Evolutionary conservation across 1,140 invertebrate genomes (phyloP).

Genomic region (Acromyrmex heyeri): DNA sequence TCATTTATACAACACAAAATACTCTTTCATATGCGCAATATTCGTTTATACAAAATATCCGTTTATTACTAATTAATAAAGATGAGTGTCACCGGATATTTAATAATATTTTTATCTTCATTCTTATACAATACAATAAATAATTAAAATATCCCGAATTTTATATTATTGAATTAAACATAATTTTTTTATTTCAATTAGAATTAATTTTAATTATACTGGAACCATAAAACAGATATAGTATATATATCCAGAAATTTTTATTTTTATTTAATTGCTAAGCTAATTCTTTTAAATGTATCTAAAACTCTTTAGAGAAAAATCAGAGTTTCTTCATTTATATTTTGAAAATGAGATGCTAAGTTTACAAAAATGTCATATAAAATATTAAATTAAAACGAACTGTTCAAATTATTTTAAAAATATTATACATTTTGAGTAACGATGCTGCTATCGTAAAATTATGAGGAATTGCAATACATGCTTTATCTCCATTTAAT

Average conservation of each 20-base stretch:
- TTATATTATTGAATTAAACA: not conserved
- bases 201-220: not conserved
- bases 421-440: not conserved
- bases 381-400: not conserved
- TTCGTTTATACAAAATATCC: not conserved
- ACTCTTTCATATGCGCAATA: not conserved
- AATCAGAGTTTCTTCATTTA: not conserved
- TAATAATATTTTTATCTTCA: conserved; percentile 15
- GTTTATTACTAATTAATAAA: conserved; percentile 6
- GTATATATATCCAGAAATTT: not conserved
- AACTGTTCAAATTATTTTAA: not conserved
- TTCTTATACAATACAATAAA: not conserved
- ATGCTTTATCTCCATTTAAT: not conserved
- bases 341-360: not conserved
- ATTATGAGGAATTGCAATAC: not conserved
- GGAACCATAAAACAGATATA: not conserved
- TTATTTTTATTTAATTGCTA: not conserved
- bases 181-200: conserved; percentile 1
- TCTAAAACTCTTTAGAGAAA: not conserved
- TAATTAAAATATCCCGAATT: conserved; percentile 6
- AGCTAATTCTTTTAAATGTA: not conserved
- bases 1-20: not conserved
- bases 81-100: not conserved
- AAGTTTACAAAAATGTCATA: not conserved
- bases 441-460: not conserved